A percentile compares a stretch with the other conserved stretches of the same genome.
These are phyloP conservation scores for Sesia apiformis DNA, from an alignment of 2,888 invertebrate species.

Conservation along the genomic window DNA sequence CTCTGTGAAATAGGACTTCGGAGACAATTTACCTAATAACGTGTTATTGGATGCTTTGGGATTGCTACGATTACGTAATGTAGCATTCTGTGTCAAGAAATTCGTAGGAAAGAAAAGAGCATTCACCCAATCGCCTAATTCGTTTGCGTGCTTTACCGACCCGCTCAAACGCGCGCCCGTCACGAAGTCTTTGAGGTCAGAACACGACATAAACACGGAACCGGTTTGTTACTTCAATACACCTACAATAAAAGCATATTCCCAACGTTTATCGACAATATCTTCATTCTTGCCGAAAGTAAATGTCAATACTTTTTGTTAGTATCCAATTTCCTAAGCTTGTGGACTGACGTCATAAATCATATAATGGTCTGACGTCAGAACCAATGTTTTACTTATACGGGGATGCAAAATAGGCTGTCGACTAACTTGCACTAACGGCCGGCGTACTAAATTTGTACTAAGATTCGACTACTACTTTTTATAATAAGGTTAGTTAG, in stretches of 20 bases:
- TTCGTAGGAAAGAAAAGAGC: constrained; percentile 38
- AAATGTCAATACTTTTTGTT: not conserved
- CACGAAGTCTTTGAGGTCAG: constrained; percentile 52
- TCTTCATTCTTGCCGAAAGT: too few species aligned
- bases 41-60: constrained; percentile 12
- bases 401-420: not conserved
- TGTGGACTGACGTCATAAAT: not conserved
- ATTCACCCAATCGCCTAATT: constrained; percentile 45
- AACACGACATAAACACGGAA: constrained; percentile 40
- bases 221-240: constrained; percentile 21
- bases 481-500: too few species aligned
- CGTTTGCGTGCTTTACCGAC: constrained; percentile 39
- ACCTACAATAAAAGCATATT: too few species aligned
- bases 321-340: not conserved
- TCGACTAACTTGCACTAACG: not conserved
- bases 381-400: not conserved
- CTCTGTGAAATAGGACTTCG: constrained; percentile 38
- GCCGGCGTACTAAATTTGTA: too few species aligned
- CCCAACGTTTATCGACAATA: too few species aligned
- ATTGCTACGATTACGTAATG: constrained; percentile 33
- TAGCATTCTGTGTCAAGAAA: constrained; percentile 40
- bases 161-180: constrained; percentile 37
- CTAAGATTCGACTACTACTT: too few species aligned
- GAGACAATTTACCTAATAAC: not conserved
- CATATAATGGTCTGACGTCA: not conserved